Base-by-base conservation (phyloP, 2,888 invertebrate genomes). In the Nephrocerus scutellatus region DNA sequence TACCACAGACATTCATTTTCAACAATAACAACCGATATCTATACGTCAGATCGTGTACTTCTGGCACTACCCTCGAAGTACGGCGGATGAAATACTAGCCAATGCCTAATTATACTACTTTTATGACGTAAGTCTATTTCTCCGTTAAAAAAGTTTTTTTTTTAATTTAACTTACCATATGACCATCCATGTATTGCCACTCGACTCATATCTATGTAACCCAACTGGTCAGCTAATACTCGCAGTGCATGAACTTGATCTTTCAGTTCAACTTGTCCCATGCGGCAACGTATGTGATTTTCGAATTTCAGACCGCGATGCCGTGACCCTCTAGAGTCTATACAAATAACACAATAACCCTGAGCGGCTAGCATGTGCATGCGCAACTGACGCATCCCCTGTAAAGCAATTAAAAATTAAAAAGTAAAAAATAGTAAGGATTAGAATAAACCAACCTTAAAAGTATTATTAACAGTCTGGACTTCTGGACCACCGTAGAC, bases 401-500 rank as follows among this genome's bases (percentile, higher is more conserved):
- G 25, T n/a, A 35, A 40, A 12, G 6, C 6, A 26, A 22, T 5
- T 16, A 18, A n/a, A 20, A 18, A 20, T 4, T 15, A 4, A 13
- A 8, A 10, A 31, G 36, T 15, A 13, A 30, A 29, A 13, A n/a
- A 18, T 19, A 16, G 20, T 71, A 1, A 12, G 8, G n/a, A 21
- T 35, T 15, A 10, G 22, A 61, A 7, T 24, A 15, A 7, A 6
- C 28, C 66, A 59, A 89, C 89, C 77, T 90, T 89, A 60, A 90
- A 95, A 6, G 87, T 85, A 70, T 98, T 97, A 37, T 89, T 88
- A 43, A 98, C 97, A 24, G 95, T 78, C 71, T 99, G 97, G 31
- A 97, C 93, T 66, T 96, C 95, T 0, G 98, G 98, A 0, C 98
- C 98, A 3, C 95, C 98, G 64, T 98, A 99, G 36, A 99, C 90